Conservation (phyloP, 2,888 invertebrate species). For the Ichneumoninae sp. region DNA sequence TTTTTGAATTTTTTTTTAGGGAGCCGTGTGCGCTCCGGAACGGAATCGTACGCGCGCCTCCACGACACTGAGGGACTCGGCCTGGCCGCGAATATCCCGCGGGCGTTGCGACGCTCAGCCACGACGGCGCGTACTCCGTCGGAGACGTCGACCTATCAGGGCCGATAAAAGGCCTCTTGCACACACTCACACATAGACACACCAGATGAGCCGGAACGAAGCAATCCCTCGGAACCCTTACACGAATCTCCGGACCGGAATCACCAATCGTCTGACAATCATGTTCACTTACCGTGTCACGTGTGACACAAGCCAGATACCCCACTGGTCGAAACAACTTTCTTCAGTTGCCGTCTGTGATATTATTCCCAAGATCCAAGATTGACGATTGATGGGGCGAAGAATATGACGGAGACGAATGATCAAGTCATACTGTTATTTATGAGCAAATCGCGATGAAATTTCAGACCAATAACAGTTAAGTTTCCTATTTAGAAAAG, state of each 20-base stretch:
- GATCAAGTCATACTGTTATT: not conserved
- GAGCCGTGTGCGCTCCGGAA: conserved; percentile 52
- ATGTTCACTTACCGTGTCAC: conserved; percentile 11
- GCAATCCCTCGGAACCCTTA: conserved; percentile 12
- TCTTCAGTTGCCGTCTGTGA: not conserved
- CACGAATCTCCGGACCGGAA: conserved; percentile 36
- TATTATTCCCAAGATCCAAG: not conserved
- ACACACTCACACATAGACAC: conserved; percentile 2
- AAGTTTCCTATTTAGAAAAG: not conserved
- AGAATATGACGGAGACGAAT: no score
- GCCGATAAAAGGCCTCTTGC: conserved; percentile 60
- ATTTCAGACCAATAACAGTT: not conserved
- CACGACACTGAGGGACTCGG: conserved; percentile 75
- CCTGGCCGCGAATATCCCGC: conserved; percentile 58
- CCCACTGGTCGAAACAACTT: conserved; percentile 10
- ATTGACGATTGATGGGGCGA: not conserved
- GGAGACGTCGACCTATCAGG: conserved; percentile 75
- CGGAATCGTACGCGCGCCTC: conserved; percentile 77
- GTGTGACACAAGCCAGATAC: conserved; percentile 4
- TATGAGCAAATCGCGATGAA: no score
- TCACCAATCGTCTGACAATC: conserved; percentile 27
- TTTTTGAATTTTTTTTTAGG: not conserved
- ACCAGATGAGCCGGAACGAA: not conserved
- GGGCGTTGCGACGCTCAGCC: conserved; percentile 74
- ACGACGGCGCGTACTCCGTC: conserved; percentile 77